These are phyloP conservation scores for Bombus affinis DNA, from an alignment of 1,140 invertebrate species.

Conservation along the genomic window DNA sequence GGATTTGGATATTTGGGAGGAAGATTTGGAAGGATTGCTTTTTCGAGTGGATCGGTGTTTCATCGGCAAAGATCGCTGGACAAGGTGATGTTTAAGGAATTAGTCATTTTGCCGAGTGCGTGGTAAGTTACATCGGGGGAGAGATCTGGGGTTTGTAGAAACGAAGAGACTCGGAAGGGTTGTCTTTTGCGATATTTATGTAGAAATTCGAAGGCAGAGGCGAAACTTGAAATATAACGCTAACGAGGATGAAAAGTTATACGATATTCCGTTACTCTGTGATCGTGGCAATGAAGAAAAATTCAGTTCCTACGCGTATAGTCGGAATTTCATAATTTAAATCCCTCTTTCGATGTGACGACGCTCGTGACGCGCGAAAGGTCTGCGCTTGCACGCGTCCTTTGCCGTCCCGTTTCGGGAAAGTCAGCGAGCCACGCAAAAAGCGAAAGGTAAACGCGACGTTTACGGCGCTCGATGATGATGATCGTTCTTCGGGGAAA, in stretches of 20 bases:
- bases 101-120: not conserved
- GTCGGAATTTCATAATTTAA: no score
- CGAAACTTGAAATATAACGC: no score
- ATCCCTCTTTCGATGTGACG: no score
- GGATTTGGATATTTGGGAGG: no score
- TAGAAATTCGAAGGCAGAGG: no score
- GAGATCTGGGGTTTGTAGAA: not conserved
- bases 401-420: not conserved
- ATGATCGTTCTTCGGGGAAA: not conserved
- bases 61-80: no score
- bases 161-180: not conserved
- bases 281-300: no score
- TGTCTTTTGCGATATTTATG: no score
- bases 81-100: not conserved
- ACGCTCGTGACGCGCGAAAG: not conserved
- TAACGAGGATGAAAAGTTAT: no score
- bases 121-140: not conserved
- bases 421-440: slow-evolving; percentile 2
- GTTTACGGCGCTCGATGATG: slow-evolving; percentile 1
- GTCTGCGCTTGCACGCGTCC: not conserved
- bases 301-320: no score
- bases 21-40: not conserved
- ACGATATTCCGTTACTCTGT: no score
- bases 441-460: slow-evolving; percentile 13
- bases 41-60: not conserved